Conservation (phyloP, 1,140 invertebrate genomes). For the Gryon sp. region DNA sequence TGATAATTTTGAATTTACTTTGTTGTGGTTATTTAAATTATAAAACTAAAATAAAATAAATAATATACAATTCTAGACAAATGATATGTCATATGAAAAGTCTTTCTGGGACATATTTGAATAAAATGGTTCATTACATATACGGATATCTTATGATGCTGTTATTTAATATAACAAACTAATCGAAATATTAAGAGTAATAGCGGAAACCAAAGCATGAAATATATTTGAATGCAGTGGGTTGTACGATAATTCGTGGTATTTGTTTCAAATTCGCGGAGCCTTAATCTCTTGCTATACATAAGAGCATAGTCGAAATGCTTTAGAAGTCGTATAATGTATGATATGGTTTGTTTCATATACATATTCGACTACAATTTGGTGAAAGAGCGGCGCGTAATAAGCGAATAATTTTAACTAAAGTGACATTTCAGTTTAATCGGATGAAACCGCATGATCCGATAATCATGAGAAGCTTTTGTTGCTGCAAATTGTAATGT, state of each 20-base stretch:
- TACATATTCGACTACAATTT: constrained; percentile 42
- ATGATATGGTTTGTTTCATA: constrained; percentile 50
- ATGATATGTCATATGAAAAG: no score
- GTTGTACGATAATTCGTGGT: constrained; percentile 40
- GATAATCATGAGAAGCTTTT: constrained; percentile 62
- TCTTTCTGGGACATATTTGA: no score
- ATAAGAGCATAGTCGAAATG: constrained; percentile 46
- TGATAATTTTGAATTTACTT: no score
- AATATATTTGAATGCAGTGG: constrained; percentile 44
- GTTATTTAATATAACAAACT: no score
- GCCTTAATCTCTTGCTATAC: constrained; percentile 48
- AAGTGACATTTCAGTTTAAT: constrained; percentile 62
- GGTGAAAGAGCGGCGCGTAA: constrained; percentile 46
- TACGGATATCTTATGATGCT: no score
- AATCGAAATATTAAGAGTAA: constrained; percentile 15
- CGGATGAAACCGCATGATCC: constrained; percentile 58
- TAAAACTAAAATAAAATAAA: no score
- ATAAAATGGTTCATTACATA: no score
- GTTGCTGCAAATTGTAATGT: constrained; percentile 54
- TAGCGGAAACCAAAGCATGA: constrained; percentile 15
- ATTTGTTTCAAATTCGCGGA: constrained; percentile 49
- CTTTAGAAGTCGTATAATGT: constrained; percentile 48
- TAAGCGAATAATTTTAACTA: constrained; percentile 61
- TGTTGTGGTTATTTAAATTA: no score
- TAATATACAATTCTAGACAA: no score